Base-by-base conservation (phyloP, 2,888 invertebrate species). In the Agrochola lota region DNA sequence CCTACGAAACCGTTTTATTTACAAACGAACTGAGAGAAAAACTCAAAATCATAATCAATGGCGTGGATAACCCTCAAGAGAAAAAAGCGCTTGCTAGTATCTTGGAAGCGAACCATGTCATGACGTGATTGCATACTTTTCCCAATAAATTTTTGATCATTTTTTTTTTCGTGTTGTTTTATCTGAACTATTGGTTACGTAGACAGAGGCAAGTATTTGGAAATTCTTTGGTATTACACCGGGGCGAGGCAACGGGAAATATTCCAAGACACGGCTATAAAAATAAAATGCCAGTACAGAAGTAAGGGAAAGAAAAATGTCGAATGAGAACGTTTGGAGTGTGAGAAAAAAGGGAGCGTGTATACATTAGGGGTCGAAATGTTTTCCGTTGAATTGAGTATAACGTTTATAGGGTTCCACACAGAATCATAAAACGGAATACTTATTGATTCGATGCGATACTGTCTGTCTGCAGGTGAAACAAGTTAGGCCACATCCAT, bases 261-360 rank as follows among this genome's bases (percentile, higher is more conserved):
- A 94, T 95, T 94, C 89, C 91, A 92, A 94, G 92, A 94, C 91
- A 92, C 87, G 85, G 87, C 88, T 90, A 93, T 94, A 94, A 95
- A 95, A 95, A 93, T 94, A 94, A 95, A 95, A 94, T 90, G 90
- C 90, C 87, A 87, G 91, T 89, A 91, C 91, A 91, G 88, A 92
- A 88, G 90, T 86, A 88, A 92, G 90, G 90, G 89, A 85, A 91
- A 88, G 89, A 91, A 91, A 92, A 94, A 94, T 91, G 91, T 90
- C 90, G 89, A 92, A 92, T 90, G 88, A 91, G 91, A 92, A 94
- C 93, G 91, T 90, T 91, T 87, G 89, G 90, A 92, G 91, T 91
- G 90, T 87, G 90, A 87, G 89, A 88, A 87, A 89, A 88, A 89
- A 89, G 88, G 90, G 87, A 85, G 72, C 87, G 81, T 88, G 89